phyloP scores from a whole-genome alignment of 2,888 invertebrate genomes.

The Dasysyrphus albostriatus region DNA sequence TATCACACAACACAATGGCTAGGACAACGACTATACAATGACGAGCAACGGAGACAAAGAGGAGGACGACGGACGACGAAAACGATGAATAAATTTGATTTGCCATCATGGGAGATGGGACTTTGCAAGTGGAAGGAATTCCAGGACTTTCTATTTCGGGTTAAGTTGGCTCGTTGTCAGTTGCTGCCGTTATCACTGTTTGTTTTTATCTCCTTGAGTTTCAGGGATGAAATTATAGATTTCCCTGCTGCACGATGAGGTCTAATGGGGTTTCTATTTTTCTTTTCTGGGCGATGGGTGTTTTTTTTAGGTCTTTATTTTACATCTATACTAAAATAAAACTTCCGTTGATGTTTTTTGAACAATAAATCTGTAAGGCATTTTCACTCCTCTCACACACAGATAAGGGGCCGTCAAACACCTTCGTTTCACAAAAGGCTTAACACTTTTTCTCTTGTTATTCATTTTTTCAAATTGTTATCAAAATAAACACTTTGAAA shows the following conservation, averaged over 20 bases:
- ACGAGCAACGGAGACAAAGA: constrained; percentile 25
- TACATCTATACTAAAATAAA: constrained; percentile 22
- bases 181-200: constrained; percentile 56
- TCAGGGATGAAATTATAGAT: constrained; percentile 62
- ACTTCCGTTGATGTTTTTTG: constrained; percentile 40
- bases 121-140: constrained; percentile 40
- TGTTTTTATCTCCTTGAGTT: constrained; percentile 63
- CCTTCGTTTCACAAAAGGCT: constrained; percentile 37
- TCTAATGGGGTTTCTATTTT: constrained; percentile 49
- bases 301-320: constrained; percentile 31
- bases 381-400: constrained; percentile 29
- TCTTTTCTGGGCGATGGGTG: constrained; percentile 24
- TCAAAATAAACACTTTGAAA: constrained; percentile 73
- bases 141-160: constrained; percentile 73
- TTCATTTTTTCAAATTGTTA: constrained; percentile 56
- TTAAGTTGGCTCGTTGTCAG: constrained; percentile 38
- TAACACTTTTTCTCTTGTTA: constrained; percentile 46
- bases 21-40: constrained; percentile 49
- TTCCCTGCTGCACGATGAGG: constrained; percentile 56
- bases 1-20: constrained; percentile 27
- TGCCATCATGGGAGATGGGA: constrained; percentile 60
- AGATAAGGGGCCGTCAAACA: neutral
- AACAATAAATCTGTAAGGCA: constrained; percentile 56
- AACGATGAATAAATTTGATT: constrained; percentile 72
- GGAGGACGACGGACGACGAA: constrained; percentile 38